These are phyloP conservation scores for Drosophila micromelanica DNA, from an alignment of 1,140 invertebrate species.

Conservation along the genomic window DNA sequence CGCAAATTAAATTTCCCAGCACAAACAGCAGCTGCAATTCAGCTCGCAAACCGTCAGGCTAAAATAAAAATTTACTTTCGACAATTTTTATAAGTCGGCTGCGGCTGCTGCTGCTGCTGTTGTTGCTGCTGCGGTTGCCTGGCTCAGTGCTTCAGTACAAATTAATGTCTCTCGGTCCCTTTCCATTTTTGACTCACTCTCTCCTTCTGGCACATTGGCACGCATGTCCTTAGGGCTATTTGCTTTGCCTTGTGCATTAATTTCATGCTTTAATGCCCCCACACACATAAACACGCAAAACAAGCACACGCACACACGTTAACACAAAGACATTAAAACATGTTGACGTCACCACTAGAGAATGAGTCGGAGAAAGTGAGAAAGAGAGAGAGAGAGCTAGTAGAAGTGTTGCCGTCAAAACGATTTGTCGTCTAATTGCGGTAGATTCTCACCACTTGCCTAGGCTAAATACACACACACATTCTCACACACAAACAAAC, in stretches of 20 bases:
- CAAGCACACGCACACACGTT: constrained; percentile 16
- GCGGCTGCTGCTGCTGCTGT: constrained; percentile 7
- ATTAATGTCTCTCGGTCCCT: constrained; percentile 41
- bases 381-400: constrained; percentile 5
- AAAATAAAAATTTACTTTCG: constrained; percentile 61
- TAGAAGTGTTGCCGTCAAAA: constrained; percentile 38
- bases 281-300: constrained; percentile 34
- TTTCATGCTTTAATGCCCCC: constrained; percentile 64
- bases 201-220: constrained; percentile 15
- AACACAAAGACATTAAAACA: constrained; percentile 6
- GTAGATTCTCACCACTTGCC: constrained; percentile 47
- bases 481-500: neutral
- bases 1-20: constrained; percentile 52
- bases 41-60: constrained; percentile 16
- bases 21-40: constrained; percentile 36
- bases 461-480: neutral
- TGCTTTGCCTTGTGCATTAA: constrained; percentile 62
- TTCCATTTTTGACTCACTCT: constrained; percentile 1
- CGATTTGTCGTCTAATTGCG: constrained; percentile 61
- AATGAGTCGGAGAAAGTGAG: neutral
- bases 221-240: constrained; percentile 59
- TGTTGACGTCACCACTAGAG: constrained; percentile 47
- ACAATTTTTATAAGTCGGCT: constrained; percentile 51
- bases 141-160: constrained; percentile 41
- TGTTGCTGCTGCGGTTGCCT: constrained; percentile 23